phyloP scores from a whole-genome alignment of 1,140 invertebrate genomes.

The Portunus trituberculatus region DNA sequence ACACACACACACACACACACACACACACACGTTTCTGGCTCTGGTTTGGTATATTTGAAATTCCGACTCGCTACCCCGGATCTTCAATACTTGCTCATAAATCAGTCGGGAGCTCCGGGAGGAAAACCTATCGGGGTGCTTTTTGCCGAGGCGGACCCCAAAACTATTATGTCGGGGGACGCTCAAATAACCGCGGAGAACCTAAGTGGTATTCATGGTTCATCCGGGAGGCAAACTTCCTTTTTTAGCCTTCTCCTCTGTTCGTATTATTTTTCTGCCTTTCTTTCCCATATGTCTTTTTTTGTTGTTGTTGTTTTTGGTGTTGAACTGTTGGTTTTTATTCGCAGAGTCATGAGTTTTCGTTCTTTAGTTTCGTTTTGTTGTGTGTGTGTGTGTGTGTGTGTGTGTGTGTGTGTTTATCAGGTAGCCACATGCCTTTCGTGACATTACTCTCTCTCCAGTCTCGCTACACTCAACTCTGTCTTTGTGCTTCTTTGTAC shows the following conservation, averaged over 20 bases:
- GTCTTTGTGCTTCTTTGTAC: too few species aligned
- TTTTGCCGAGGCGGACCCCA: conserved; percentile 4
- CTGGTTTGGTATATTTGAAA: not conserved
- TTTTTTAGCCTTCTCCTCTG: not conserved
- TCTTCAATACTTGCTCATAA: conserved; percentile 3
- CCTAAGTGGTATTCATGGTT: not conserved
- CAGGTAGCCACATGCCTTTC: too few species aligned
- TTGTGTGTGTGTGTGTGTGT: not conserved
- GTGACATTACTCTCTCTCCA: too few species aligned
- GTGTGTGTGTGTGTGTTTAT: too few species aligned
- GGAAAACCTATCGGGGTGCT: not conserved
- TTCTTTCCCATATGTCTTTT: not conserved
- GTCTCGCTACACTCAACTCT: too few species aligned
- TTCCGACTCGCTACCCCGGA: not conserved
- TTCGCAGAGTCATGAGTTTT: too few species aligned
- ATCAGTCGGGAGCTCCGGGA: not conserved
- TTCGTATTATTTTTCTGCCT: not conserved
- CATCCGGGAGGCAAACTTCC: not conserved
- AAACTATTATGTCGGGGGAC: conserved; percentile 4
- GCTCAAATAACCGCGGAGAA: not conserved
- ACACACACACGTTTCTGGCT: not conserved
- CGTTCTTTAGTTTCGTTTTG: not conserved
- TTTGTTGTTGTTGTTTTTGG: not conserved
- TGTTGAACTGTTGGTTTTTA: too few species aligned
- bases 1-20: not conserved